These are phyloP conservation scores for Alligator mississippiensis DNA, from an alignment of 2,113 vertebrate species.

Conservation along the genomic window DNA sequence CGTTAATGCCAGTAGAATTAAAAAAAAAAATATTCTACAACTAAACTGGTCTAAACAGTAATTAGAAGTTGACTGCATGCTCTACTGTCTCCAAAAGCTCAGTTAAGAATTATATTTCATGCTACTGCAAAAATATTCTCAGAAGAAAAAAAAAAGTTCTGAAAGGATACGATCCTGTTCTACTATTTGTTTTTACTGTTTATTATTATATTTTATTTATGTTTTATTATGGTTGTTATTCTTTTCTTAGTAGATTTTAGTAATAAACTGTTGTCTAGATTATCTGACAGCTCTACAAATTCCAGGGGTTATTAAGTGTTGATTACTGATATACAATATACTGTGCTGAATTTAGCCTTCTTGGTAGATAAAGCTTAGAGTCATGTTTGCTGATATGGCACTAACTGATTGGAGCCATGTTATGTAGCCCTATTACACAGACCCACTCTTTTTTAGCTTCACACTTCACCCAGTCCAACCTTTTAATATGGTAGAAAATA, in stretches of 20 bases:
- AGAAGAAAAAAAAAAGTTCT: not conserved
- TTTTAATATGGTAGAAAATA: constrained; percentile 23
- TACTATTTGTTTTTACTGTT: not conserved
- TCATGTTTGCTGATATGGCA: not conserved
- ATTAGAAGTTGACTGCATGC: constrained; percentile 9
- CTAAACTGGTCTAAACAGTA: not conserved
- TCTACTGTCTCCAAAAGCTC: not conserved
- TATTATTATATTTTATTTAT: not conserved
- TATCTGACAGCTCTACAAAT: not conserved
- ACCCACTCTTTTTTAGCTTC: not conserved
- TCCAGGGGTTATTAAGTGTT: not conserved
- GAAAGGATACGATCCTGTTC: not conserved
- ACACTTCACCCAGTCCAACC: not conserved
- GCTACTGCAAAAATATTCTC: not conserved
- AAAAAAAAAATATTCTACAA: constrained; percentile 21
- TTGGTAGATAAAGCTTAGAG: not conserved
- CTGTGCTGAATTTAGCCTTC: not conserved
- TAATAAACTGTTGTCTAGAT: not conserved
- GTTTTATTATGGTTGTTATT: not conserved
- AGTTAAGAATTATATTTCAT: not conserved
- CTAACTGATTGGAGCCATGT: not conserved
- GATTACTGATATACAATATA: not conserved
- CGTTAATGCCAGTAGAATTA: not conserved
- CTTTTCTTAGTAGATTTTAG: not conserved
- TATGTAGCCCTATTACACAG: not conserved